Evolutionary conservation across 1,140 invertebrate genomes (phyloP).

Genomic region (Neelides sp.): DNA sequence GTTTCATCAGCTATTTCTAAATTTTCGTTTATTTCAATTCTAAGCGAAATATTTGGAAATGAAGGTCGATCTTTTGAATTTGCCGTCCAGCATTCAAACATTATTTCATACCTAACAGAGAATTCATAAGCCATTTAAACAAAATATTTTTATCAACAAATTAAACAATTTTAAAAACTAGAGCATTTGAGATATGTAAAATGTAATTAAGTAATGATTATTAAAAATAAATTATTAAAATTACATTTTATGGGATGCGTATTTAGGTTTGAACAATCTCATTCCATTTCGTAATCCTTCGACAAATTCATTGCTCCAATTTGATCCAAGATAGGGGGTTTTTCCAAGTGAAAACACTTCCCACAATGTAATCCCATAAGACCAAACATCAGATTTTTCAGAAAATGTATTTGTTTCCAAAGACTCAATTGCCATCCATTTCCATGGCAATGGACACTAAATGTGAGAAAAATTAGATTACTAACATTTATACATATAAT

Average conservation of each 20-base stretch:
- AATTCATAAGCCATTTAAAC: no score
- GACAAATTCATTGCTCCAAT: not conserved
- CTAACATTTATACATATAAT: no score
- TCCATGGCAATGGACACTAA: constrained; percentile 35
- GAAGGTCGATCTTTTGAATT: not conserved
- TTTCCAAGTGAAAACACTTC: constrained; percentile 39
- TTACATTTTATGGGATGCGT: not conserved
- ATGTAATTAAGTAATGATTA: not conserved
- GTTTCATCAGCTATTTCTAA: no score
- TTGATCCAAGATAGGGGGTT: constrained; percentile 26
- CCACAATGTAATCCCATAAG: constrained; percentile 39
- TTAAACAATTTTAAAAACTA: not conserved
- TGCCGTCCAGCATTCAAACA: constrained; percentile 1
- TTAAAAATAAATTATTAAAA: not conserved
- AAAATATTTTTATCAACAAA: not conserved
- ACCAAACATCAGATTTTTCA: constrained; percentile 36
- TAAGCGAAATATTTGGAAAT: no score
- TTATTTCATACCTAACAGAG: constrained; percentile 1
- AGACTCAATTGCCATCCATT: constrained; percentile 42
- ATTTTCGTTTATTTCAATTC: no score
- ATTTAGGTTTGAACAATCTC: not conserved
- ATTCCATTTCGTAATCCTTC: not conserved
- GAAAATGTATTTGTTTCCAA: constrained; percentile 26
- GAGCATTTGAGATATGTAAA: not conserved
- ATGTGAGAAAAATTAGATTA: no score